Evolutionary conservation across 1,140 invertebrate genomes (phyloP), one percentile per base, ranked within the genome.

Genomic region (Bursaphelenchus mucronatus): DNA sequence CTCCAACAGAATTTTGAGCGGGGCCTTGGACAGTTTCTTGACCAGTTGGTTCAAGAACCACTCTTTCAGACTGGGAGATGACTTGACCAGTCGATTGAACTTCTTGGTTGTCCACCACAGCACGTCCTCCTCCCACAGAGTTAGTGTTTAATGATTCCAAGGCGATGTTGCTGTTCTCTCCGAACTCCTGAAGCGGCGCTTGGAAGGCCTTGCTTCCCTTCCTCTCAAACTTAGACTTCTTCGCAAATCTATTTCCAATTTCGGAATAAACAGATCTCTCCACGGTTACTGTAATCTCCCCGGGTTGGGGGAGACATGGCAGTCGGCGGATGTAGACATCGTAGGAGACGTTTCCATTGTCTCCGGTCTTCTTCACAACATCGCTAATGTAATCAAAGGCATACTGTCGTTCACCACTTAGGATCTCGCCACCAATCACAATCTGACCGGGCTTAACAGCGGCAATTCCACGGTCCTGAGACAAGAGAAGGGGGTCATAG

Each of bases 301-400:
- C 46, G 17, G 76, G 76, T 17, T 67, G 58, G 9, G 76, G 73
- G 7, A 76, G 51, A 58, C 75, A 76, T 7, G 72, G 66, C 58
- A 76, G 64, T 39, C 75, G 71, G 11, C 70, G 61, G 45, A 76
- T 69, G 4, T 63, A 59, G 15, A 76, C 75, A n/a, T 76, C 76
- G 55, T 78, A 76, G 21, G 63, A 64, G 2, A 76, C 70, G 3
- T 68, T 68, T 66, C 76, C 76, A 52, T 79, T 61, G 17, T n/a
- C 53, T 58, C 62, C 39, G 50, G 58, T 63, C 19, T 64, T 67
- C 63, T 77, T 77, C 10, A 63, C 63, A 13, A 77, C 46, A 50
- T 78, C 77, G 41, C 64, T 74, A 40, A 77, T 78, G 49, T 79
- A 79, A 55, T 77, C 76, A 52, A 77, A 77, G 7, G 76, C 76